These are phyloP conservation scores for Prunella himalayana DNA, from an alignment of 2,113 vertebrate species.

Conservation along the genomic window DNA sequence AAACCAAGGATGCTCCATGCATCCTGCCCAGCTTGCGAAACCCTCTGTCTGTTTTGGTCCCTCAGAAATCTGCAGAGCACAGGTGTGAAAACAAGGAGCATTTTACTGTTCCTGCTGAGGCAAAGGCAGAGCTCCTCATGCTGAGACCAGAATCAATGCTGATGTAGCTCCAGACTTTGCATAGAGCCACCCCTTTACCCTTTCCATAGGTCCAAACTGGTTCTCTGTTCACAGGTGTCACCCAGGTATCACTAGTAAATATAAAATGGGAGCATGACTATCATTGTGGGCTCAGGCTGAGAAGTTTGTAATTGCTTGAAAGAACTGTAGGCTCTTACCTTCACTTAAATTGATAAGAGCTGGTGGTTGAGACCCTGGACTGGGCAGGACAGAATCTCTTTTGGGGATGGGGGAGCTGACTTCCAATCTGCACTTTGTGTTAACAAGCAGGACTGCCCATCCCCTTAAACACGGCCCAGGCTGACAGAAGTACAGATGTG, in stretches of 20 bases:
- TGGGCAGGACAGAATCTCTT: background rate
- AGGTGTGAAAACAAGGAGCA: background rate
- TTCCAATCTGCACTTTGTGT: background rate
- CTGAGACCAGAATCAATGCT: background rate
- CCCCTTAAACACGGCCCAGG: fast-evolving
- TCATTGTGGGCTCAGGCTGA: fast-evolving
- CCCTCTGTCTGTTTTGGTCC: fast-evolving
- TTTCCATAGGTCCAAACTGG: background rate
- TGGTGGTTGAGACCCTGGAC: background rate
- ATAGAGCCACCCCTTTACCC: background rate
- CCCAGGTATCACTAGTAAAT: background rate
- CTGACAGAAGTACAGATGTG: background rate
- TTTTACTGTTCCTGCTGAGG: background rate
- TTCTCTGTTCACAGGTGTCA: background rate
- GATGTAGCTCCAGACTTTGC: background rate
- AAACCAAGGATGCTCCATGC: background rate
- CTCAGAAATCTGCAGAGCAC: background rate
- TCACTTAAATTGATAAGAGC: background rate
- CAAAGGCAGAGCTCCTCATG: background rate
- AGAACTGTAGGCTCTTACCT: background rate
- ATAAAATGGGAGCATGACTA: fast-evolving
- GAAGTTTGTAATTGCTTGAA: background rate
- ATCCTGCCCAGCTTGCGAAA: background rate
- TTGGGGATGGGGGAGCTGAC: background rate
- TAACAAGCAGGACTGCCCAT: background rate